A percentile compares a stretch with the other conserved stretches of the same genome.
These are phyloP conservation scores for Coendou prehensilis DNA, from an alignment of 2,797 vertebrate genomes.

Conservation along the genomic window DNA sequence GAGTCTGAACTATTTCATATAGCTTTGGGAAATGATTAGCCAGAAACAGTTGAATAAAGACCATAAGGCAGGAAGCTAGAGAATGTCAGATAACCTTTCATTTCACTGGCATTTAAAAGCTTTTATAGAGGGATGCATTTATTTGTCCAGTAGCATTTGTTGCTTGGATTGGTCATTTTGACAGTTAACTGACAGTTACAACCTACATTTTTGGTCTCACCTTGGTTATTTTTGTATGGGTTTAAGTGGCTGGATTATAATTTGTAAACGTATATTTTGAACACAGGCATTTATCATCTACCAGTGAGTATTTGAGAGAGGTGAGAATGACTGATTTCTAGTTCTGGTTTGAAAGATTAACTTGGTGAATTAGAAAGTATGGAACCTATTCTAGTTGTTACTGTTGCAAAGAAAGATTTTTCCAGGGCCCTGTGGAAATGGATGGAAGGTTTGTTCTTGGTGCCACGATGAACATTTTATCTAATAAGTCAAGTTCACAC, in stretches of 20 bases:
- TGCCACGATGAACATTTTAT: constrained; percentile 18
- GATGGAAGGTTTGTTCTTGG: constrained; percentile 14
- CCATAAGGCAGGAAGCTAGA: constrained; percentile 19
- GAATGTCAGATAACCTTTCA: constrained; percentile 68
- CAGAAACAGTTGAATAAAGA: constrained; percentile 61
- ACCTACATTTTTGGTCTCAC: constrained; percentile 41
- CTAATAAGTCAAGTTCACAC: neutral
- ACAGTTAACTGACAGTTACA: constrained; percentile 72
- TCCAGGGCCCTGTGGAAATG: neutral
- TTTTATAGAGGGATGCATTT: constrained; percentile 48
- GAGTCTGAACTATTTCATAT: constrained; percentile 32
- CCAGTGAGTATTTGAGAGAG: constrained; percentile 7
- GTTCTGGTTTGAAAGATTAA: constrained; percentile 43
- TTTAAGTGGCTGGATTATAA: constrained; percentile 39
- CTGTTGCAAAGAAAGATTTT: constrained; percentile 5
- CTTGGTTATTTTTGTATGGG: constrained; percentile 26
- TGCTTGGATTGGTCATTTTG: constrained; percentile 73
- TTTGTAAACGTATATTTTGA: constrained; percentile 15
- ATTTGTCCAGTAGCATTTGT: constrained; percentile 63
- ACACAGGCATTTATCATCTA: constrained; percentile 14
- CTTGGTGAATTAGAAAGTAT: constrained; percentile 17
- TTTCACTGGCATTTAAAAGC: constrained; percentile 69
- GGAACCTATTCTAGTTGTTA: constrained; percentile 54
- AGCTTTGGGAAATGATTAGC: constrained; percentile 63
- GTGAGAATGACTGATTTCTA: constrained; percentile 49